Conservation (phyloP, 2,797 vertebrate genomes). For the Characodon lateralis region DNA sequence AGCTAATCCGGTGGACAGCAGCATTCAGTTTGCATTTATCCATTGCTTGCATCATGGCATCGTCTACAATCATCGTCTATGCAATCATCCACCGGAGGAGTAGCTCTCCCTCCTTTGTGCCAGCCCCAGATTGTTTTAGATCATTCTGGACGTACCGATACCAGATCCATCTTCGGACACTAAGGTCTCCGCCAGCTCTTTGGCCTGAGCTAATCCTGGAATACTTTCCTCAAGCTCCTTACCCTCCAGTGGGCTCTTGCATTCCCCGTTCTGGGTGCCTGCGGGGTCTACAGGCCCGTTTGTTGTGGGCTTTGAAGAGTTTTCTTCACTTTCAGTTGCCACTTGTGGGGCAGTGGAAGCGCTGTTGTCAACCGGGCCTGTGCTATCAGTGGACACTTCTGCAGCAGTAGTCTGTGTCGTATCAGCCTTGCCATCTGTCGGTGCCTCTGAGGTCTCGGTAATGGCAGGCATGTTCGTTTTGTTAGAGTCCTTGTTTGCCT, state of each 20-base stretch:
- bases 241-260: conserved; percentile 83
- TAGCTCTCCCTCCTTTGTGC: conserved; percentile 58
- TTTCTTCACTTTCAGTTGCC: conserved; percentile 43
- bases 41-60: not conserved
- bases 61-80: not conserved
- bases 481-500: conserved; percentile 86
- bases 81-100: conserved; percentile 63
- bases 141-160: conserved; percentile 78
- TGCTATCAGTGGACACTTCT: conserved; percentile 48
- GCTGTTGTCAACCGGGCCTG: conserved; percentile 46
- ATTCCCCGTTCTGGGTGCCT: conserved; percentile 74
- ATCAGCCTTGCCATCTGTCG: conserved; percentile 41
- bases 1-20: conserved; percentile 62
- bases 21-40: conserved; percentile 2
- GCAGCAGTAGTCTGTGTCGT: conserved; percentile 28
- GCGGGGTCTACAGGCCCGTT: conserved; percentile 73
- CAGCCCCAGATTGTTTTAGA: conserved; percentile 7
- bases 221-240: conserved; percentile 86
- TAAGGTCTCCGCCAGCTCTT: conserved; percentile 95
- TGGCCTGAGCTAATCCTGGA: conserved; percentile 91
- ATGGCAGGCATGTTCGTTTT: conserved; percentile 51
- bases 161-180: conserved; percentile 91
- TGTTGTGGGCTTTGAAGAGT: conserved; percentile 49
- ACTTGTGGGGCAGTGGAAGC: conserved; percentile 24
- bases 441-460: conserved; percentile 55